Percentiles rank a stretch among this genome's conserved stretches.
Evolutionary conservation across 2,888 invertebrate species (phyloP).

Genomic region (Conistra vaccinii): DNA sequence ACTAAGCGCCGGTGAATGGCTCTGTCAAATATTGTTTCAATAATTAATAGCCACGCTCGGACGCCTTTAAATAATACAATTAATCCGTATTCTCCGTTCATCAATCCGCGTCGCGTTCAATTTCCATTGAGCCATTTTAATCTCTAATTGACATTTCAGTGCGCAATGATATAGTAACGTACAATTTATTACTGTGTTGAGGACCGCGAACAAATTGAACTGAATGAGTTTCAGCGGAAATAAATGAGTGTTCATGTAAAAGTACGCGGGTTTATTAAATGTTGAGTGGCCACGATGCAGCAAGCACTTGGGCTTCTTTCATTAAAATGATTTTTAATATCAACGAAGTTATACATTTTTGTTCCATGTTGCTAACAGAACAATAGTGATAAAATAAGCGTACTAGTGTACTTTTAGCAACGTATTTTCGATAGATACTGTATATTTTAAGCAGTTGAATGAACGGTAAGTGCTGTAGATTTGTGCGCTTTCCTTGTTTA

Average conservation of each 20-base stretch:
- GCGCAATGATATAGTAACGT: slow-evolving; percentile 74
- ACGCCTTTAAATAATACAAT: slow-evolving; percentile 75
- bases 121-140: slow-evolving; percentile 80
- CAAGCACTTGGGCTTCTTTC: slow-evolving; percentile 53
- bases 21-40: slow-evolving; percentile 76
- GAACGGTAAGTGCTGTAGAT: not conserved
- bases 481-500: not conserved
- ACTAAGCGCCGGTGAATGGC: slow-evolving; percentile 66
- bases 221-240: slow-evolving; percentile 60
- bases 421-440: not conserved
- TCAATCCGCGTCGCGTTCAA: slow-evolving; percentile 78
- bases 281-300: slow-evolving; percentile 45
- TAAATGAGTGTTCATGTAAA: slow-evolving; percentile 59
- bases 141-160: slow-evolving; percentile 83
- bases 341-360: slow-evolving; percentile 13
- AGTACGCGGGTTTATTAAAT: slow-evolving; percentile 58
- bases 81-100: slow-evolving; percentile 77
- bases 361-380: slow-evolving; percentile 8
- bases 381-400: not conserved
- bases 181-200: slow-evolving; percentile 73
- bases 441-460: not conserved
- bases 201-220: slow-evolving; percentile 61
- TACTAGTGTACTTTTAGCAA: not conserved
- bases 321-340: slow-evolving; percentile 31
- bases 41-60: slow-evolving; percentile 73